These are phyloP conservation scores for Hofmannophila pseudospretella DNA, from an alignment of 2,888 invertebrate genomes.

Conservation along the genomic window DNA sequence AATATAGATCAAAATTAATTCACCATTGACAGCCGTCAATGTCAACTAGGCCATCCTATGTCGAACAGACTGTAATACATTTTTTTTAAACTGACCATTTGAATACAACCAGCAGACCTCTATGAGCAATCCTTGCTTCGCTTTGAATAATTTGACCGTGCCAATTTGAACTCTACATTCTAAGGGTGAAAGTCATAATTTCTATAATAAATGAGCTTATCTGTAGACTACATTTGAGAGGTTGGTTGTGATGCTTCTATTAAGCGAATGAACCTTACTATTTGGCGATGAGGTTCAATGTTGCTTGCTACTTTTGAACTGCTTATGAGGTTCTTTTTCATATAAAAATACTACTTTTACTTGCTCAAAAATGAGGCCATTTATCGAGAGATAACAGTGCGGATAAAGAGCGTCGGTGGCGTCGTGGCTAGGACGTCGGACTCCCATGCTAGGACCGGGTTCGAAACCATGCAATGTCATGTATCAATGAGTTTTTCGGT, in stretches of 20 bases:
- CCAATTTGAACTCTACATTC: slow-evolving; percentile 31
- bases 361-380: too few species aligned
- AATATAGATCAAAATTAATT: too few species aligned
- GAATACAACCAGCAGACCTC: slow-evolving; percentile 19
- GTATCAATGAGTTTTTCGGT: too few species aligned
- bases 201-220: slow-evolving; percentile 48
- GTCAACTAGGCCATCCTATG: too few species aligned
- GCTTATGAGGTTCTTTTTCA: slow-evolving; percentile 20
- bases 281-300: slow-evolving; percentile 31
- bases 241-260: slow-evolving; percentile 57
- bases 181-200: slow-evolving; percentile 29
- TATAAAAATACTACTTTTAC: too few species aligned
- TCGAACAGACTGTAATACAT: neutral
- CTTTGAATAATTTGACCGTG: slow-evolving; percentile 32
- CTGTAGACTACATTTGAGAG: slow-evolving; percentile 38
- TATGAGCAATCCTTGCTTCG: slow-evolving; percentile 17
- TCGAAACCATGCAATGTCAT: too few species aligned
- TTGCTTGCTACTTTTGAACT: slow-evolving; percentile 32
- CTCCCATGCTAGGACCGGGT: too few species aligned
- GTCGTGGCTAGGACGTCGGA: too few species aligned
- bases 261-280: slow-evolving; percentile 38
- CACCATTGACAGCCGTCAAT: too few species aligned
- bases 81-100: neutral
- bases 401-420: too few species aligned
- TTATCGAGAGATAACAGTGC: too few species aligned